phyloP scores from a whole-genome alignment of 1,140 invertebrate species.

The Drosophila willistoni region DNA sequence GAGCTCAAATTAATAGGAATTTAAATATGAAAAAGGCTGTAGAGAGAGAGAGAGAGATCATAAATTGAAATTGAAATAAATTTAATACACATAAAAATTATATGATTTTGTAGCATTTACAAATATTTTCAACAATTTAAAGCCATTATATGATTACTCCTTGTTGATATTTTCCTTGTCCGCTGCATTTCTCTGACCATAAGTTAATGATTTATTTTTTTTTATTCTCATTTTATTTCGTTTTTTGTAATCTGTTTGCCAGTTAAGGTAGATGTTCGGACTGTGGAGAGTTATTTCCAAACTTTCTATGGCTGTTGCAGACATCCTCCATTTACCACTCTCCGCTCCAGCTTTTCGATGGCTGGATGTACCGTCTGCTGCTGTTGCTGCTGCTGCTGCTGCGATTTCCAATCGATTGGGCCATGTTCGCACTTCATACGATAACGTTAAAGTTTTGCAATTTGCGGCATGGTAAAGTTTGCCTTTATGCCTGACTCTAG shows the following conservation, averaged over 20 bases:
- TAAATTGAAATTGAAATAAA: too few species aligned
- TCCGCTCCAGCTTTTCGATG: background rate
- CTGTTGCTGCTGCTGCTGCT: slow-evolving; percentile 44
- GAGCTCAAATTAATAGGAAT: too few species aligned
- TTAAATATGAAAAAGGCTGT: too few species aligned
- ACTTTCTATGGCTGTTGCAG: slow-evolving; percentile 9
- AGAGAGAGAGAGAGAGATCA: too few species aligned
- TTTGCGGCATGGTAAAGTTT: slow-evolving; percentile 77
- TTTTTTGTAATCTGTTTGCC: slow-evolving; percentile 11
- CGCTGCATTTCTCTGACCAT: background rate
- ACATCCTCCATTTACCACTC: slow-evolving; percentile 5
- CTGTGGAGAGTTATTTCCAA: slow-evolving; percentile 7
- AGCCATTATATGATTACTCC: background rate
- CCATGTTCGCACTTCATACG: slow-evolving; percentile 78
- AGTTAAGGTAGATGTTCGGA: slow-evolving; percentile 7
- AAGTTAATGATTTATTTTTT: slow-evolving; percentile 3
- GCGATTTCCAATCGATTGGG: slow-evolving; percentile 78
- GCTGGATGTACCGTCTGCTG: slow-evolving; percentile 22
- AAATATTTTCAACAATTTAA: background rate
- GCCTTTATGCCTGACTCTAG: slow-evolving; percentile 56
- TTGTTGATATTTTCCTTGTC: background rate
- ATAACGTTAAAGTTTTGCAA: slow-evolving; percentile 79
- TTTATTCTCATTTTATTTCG: background rate
- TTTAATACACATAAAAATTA: too few species aligned
- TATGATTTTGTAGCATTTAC: too few species aligned